These are phyloP conservation scores for Tipula unca DNA, from an alignment of 2,888 invertebrate species.

Conservation along the genomic window DNA sequence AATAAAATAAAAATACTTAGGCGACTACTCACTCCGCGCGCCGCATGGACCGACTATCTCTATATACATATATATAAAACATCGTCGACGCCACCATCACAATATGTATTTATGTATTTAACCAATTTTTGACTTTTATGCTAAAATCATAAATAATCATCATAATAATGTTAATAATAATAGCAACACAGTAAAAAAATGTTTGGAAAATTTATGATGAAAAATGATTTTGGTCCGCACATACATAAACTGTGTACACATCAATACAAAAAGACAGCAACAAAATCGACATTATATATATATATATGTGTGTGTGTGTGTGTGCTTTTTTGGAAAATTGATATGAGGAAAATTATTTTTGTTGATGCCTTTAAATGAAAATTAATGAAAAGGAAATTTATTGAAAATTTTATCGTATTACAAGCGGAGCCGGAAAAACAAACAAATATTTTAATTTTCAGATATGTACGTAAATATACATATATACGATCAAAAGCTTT, in stretches of 20 bases:
- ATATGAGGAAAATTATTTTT: not conserved
- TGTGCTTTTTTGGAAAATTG: not conserved
- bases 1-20: not conserved
- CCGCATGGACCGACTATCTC: too few relatives aligned
- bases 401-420: not conserved
- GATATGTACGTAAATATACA: not conserved
- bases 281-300: not conserved
- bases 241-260: not conserved
- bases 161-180: not conserved
- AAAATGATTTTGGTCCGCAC: not conserved
- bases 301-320: not conserved
- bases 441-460: not conserved
- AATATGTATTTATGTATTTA: not conserved
- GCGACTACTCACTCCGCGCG: not conserved
- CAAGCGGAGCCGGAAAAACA: not conserved
- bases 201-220: not conserved
- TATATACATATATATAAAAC: not conserved
- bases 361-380: not conserved
- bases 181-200: not conserved
- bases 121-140: slow-evolving; percentile 14
- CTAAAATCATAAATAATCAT: slow-evolving; percentile 8
- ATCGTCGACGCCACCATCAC: not conserved
- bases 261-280: not conserved
- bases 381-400: slow-evolving; percentile 14
- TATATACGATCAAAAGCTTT: not conserved